These are phyloP conservation scores for Tuta absoluta DNA, from an alignment of 2,888 invertebrate species.

Conservation along the genomic window DNA sequence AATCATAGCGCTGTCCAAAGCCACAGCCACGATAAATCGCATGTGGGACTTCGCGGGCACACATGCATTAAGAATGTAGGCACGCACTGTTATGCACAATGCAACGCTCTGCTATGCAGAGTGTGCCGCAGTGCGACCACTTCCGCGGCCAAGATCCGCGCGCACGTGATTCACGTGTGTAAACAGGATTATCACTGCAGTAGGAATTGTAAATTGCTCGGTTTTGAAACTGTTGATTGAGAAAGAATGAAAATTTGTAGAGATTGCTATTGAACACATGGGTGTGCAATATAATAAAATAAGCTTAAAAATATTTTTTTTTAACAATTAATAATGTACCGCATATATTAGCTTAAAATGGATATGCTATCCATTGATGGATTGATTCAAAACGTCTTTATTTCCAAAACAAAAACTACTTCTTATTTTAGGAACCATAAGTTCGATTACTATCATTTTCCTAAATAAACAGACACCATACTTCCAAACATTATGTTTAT, in stretches of 20 bases:
- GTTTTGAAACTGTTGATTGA: not conserved
- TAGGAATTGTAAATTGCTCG: not conserved
- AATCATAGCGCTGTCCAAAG: not conserved
- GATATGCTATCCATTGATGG: no score
- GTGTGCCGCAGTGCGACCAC: constrained; percentile 36
- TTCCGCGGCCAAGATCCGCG: constrained; percentile 27
- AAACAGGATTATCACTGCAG: constrained; percentile 21
- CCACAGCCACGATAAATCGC: not conserved
- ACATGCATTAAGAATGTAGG: constrained; percentile 12
- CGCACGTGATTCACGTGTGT: constrained; percentile 40
- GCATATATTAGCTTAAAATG: no score
- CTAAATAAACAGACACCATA: not conserved
- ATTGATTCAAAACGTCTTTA: no score
- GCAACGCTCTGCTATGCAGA: constrained; percentile 4
- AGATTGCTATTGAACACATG: no score
- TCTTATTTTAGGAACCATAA: no score
- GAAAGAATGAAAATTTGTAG: no score
- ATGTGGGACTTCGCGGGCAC: not conserved
- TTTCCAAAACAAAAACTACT: no score
- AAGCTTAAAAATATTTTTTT: no score
- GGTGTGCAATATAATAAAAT: no score
- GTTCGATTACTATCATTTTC: not conserved
- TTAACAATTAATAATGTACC: no score
- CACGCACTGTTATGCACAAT: not conserved
- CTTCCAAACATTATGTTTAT: not conserved